Percentiles rank a stretch among this genome's conserved stretches.
phyloP scores from a whole-genome alignment of 2,797 vertebrate genomes.

The Bovichtus diacanthus region DNA sequence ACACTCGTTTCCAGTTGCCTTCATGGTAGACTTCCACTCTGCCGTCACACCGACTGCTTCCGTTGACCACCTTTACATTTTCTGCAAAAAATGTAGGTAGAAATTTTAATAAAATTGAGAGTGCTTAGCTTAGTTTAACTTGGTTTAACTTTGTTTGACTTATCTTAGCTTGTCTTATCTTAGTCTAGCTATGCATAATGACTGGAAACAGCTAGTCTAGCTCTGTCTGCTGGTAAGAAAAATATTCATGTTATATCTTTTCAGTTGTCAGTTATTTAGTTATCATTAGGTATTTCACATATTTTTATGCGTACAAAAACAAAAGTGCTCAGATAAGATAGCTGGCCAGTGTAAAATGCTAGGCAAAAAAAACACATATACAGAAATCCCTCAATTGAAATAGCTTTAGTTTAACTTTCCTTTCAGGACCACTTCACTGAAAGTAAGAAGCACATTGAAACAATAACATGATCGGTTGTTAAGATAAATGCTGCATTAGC shows the following conservation, averaged over 20 bases:
- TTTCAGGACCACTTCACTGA: not conserved
- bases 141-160: too few relatives aligned
- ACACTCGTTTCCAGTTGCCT: slow-evolving; percentile 64
- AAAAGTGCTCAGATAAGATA: not conserved
- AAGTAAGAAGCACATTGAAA: not conserved
- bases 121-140: too few relatives aligned
- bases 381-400: not conserved
- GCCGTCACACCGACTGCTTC: slow-evolving; percentile 70
- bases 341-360: too few relatives aligned
- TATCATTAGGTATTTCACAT: too few relatives aligned
- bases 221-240: not conserved
- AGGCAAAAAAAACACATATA: not conserved
- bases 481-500: slow-evolving; percentile 19
- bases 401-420: not conserved
- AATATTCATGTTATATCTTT: too few relatives aligned
- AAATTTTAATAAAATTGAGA: not conserved
- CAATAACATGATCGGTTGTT: not conserved
- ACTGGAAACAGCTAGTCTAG: not conserved
- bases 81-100: slow-evolving; percentile 46
- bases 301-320: not conserved
- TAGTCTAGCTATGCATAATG: not conserved
- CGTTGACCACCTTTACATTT: slow-evolving; percentile 58
- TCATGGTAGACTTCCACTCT: slow-evolving; percentile 59
- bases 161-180: not conserved
- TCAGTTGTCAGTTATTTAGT: too few relatives aligned